Base-by-base conservation (phyloP, 1,140 invertebrate species). In the Papilio machaon region DNA sequence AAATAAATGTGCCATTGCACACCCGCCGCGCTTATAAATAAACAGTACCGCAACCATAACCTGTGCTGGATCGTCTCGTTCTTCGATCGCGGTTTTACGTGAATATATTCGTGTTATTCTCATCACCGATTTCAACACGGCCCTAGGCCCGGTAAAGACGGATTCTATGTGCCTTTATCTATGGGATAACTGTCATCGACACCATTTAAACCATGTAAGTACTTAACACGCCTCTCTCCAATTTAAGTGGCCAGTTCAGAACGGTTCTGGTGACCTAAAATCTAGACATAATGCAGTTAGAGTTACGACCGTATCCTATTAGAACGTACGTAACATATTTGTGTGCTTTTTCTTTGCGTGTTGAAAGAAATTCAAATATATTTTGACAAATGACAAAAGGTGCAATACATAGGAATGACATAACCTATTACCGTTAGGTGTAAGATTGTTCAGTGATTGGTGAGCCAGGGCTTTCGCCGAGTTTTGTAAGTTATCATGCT, bases 261-360 rank as follows among this genome's bases (percentile, higher is more conserved):
- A 82, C 82, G 76, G 84, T 85, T 85, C 64, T 81, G 70, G 78
- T 88, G 87, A 88, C 87, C 86, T 88, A 87, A 87, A 88, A 87
- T 87, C 81, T 82, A 82, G 82, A 80, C 81, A 49, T 90, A 89
- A 89, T 90, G 85, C 87, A 83, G 87, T 90, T 90, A 90, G 86
- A 79, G 81, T 60, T 74, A 79, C 73, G 23, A 23, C 78, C 54
- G 81, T 60, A 46, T 54, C 82, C 70, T 38, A 80, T 79, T 82
- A 73, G 74, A 52, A 77, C 46, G 79, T 70, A 74, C 79, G 81
- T 81, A 9, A 43, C 23, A 79, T 73, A 35, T 84, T 75, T 79
- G 52, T 54, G 43, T 64, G 43, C 46, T 75, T 49, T 73, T 80
- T 76, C 46, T 64, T 64, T 75, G 30, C 9, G 78, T 49, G 58